These are phyloP conservation scores for Cyanoderma ruficeps DNA, from an alignment of 2,113 vertebrate genomes.

Conservation along the genomic window DNA sequence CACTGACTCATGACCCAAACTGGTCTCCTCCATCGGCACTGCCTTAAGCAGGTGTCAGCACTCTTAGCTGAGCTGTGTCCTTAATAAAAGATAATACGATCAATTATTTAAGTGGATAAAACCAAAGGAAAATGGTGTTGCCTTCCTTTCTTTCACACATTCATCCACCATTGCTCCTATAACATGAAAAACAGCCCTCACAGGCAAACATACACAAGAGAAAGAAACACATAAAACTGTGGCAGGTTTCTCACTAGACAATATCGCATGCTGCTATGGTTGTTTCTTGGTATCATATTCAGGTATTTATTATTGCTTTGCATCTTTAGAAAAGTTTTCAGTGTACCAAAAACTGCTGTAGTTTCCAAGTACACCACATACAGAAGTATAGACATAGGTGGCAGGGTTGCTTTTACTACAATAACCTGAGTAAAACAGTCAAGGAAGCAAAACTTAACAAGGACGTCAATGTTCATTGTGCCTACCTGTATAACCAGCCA, in stretches of 20 bases:
- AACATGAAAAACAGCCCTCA: neutral
- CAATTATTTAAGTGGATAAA: neutral
- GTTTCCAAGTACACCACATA: neutral
- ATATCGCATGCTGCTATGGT: neutral
- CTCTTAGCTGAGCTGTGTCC: neutral
- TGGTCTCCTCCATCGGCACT: neutral
- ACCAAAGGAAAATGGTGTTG: neutral
- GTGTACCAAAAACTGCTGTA: neutral
- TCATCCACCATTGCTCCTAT: neutral
- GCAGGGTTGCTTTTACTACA: neutral
- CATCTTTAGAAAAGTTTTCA: neutral
- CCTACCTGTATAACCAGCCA: neutral
- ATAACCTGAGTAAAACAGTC: neutral
- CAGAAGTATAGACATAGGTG: neutral
- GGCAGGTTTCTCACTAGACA: neutral
- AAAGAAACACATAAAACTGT: neutral
- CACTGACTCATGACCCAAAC: neutral
- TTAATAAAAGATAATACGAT: fast-evolving
- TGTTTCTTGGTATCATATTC: neutral
- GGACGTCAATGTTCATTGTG: neutral
- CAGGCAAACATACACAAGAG: neutral
- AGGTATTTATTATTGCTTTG: neutral
- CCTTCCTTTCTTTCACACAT: neutral
- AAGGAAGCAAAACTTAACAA: neutral
- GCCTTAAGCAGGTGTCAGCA: neutral